Percentiles rank a stretch among this genome's conserved stretches.
Evolutionary conservation across 1,140 invertebrate species (phyloP).

Genomic region (Oscheius sp.): DNA sequence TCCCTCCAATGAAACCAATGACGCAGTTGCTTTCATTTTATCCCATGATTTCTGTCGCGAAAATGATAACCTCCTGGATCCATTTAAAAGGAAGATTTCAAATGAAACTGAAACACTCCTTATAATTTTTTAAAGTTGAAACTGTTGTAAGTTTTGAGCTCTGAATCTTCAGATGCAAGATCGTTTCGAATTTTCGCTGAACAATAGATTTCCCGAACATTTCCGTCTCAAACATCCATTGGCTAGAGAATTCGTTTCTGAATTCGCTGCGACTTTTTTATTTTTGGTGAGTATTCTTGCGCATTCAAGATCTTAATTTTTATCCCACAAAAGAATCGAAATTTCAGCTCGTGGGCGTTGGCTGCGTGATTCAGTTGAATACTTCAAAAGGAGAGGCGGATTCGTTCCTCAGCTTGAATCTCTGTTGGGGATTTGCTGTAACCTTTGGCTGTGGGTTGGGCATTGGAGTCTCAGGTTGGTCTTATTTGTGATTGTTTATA

Average conservation of each 20-base stretch:
- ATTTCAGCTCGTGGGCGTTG: not conserved
- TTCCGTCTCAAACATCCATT: not conserved
- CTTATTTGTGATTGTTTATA: too few species aligned
- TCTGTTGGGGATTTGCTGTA: slow-evolving; percentile 20
- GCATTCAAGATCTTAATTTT: not conserved
- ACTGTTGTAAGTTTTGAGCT: too few species aligned
- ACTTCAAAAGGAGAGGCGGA: not conserved
- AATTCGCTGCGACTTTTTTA: not conserved
- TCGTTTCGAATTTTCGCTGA: not conserved
- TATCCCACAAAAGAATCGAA: too few species aligned
- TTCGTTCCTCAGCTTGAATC: not conserved
- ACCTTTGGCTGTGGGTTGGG: not conserved
- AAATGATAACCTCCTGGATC: too few species aligned
- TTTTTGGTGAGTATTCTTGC: not conserved
- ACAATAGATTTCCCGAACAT: not conserved
- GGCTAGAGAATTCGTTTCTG: slow-evolving; percentile 3
- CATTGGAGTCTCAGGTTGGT: not conserved
- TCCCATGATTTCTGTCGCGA: too few species aligned
- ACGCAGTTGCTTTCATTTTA: too few species aligned
- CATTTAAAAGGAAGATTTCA: too few species aligned
- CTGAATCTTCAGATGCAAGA: not conserved
- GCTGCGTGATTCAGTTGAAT: slow-evolving; percentile 10
- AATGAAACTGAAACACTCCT: too few species aligned
- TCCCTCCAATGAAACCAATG: too few species aligned
- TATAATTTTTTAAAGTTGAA: too few species aligned